Evolutionary conservation across 2,888 invertebrate genomes (phyloP), one percentile per base, ranked within the genome.

Genomic region (Ichneumon xanthorius): DNA sequence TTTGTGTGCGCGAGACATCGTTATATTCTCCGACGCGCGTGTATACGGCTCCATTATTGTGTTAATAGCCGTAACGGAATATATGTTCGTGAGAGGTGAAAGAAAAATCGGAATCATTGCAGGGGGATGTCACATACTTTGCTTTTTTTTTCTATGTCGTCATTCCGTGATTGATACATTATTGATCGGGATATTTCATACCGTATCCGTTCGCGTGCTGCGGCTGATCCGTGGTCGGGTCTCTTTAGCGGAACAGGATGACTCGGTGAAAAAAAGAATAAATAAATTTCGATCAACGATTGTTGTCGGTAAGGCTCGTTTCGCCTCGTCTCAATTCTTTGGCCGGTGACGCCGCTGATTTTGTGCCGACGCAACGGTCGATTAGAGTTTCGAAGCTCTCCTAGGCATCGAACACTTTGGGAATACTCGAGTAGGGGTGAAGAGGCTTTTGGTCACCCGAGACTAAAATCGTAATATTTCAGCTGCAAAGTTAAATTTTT

Each of bases 111-210:
- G 33, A 33, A 61, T 50, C 58, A 26, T 22, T 19, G 19, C 37
- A 61, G 61, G n/a, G 50, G 40, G 61, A 79, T 73, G 78, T 70
- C 73, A 19, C 48, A 50, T 22, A 22, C 55, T 55, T 50, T 19
- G 7, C 63, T 22, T 19, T 53, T 53, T 19, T 33, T 71, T 50
- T 33, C 61, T 19, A 2, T 76, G 37, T 63, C 61, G 65, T 45
- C 77, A 26, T 55, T 55, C 50, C 65, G 80, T 80, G 84, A 84
- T 80, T 80, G 72, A 84, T 84, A 65, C 70, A 71, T 80, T 80
- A 83, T 83, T 70, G 83, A 83, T 83, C 83, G 80, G 22, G 7
- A 58, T 19, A 58, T 72, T 33, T 33, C 5, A 14, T 55, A 9
- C 22, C 11, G 55, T 63, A 58, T 68, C 16, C 16, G 9, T 45